Percentiles rank a stretch among this genome's conserved stretches.
These are phyloP conservation scores for Tamandua tetradactyla DNA, from an alignment of 2,797 vertebrate genomes.

Conservation along the genomic window DNA sequence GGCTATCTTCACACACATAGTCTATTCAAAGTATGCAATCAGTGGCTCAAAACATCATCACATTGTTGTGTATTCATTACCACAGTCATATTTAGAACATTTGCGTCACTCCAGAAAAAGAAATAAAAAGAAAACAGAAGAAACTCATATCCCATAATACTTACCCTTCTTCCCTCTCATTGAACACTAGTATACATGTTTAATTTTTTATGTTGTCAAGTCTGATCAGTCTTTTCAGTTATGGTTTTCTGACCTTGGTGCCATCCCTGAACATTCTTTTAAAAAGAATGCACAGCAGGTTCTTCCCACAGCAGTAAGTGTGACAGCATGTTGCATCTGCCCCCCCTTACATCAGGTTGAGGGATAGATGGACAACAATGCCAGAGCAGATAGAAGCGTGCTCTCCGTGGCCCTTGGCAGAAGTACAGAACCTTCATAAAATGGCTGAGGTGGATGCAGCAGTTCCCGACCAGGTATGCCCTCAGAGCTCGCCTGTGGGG, in stretches of 20 bases:
- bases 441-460: rapidly evolving
- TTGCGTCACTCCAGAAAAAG: too few relatives aligned
- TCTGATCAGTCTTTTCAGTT: background rate
- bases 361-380: background rate
- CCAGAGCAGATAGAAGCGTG: background rate
- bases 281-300: background rate
- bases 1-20: too few relatives aligned
- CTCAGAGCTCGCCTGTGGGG: rapidly evolving
- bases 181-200: too few relatives aligned
- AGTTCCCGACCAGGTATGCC: background rate
- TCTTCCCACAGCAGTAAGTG: background rate
- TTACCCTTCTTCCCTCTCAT: too few relatives aligned
- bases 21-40: too few relatives aligned
- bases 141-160: too few relatives aligned
- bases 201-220: background rate
- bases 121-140: too few relatives aligned
- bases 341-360: background rate
- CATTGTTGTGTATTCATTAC: too few relatives aligned
- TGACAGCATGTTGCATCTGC: background rate
- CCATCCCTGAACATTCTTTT: background rate
- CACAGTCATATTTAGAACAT: too few relatives aligned
- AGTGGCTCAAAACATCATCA: too few relatives aligned
- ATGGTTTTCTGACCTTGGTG: background rate
- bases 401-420: background rate
- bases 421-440: background rate